Conservation (phyloP, 2,113 vertebrate species). For the Trachemys scripta region DNA sequence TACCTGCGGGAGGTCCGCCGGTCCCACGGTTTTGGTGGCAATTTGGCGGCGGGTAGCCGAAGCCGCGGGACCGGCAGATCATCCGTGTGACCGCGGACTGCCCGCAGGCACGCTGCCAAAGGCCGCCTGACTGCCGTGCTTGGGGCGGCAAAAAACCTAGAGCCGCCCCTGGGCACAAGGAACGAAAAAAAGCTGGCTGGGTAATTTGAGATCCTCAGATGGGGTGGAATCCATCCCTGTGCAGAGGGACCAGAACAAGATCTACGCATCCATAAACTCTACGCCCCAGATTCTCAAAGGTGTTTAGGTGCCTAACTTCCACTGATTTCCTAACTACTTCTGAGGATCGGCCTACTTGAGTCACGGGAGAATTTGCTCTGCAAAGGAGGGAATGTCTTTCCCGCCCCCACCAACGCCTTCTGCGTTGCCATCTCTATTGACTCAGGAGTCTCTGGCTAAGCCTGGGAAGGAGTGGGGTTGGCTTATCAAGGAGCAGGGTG, state of each 20-base stretch:
- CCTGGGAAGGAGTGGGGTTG: background rate
- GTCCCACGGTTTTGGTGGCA: no score
- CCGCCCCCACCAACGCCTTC: background rate
- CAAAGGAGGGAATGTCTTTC: background rate
- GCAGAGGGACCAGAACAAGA: background rate
- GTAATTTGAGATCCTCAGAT: background rate
- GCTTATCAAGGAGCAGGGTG: background rate
- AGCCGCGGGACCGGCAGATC: no score
- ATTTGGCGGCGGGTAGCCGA: no score
- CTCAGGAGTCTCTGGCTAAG: background rate
- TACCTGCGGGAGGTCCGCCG: no score
- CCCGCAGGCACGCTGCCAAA: no score
- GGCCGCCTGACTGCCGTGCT: no score
- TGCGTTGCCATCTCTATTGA: background rate
- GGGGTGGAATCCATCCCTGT: background rate
- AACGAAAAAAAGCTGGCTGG: background rate
- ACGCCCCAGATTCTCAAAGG: background rate
- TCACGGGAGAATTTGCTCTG: background rate
- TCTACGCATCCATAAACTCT: accelerated
- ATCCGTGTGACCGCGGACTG: no score
- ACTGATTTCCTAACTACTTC: background rate
- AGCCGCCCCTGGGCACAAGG: background rate
- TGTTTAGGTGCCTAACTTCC: background rate
- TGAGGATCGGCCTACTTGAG: background rate
- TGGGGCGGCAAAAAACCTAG: no score